Base-by-base conservation (phyloP, 2,113 vertebrate genomes). In the Etia nguti region DNA sequence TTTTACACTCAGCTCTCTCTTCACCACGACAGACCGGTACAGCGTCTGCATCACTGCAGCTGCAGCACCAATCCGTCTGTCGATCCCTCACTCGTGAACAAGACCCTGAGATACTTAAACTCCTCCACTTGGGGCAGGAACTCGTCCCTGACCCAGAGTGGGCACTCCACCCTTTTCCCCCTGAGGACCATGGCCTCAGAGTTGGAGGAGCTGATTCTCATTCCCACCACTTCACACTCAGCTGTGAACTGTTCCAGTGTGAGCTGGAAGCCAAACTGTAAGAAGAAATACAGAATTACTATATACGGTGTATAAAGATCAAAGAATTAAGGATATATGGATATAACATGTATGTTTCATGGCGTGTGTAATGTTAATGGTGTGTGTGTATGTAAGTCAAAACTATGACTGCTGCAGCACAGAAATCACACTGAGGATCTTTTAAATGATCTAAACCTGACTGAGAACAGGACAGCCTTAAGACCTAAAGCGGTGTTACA, bases 161-260 rank as follows among this genome's bases (percentile, higher is more conserved):
- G 57, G 29, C 57, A 34, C 29, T 60, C 57, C 57, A 60, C 29
- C 2, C 57, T 4, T 60, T 34, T 20, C 15, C 57, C 57, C 18
- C 9, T 60, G 57, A 60, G 29, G 29, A 16, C 18, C 57, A 10
- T 34, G 57, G 0, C 57, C 57, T 6, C 15, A 60, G 57, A 60
- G 31, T 0, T 60, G 57, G 57, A 60, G 16, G 29, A 31, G 26
- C 29, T 34, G 8, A 34, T 60, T 60, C 57, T 34, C 57, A 60
- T 34, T 60, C 2, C 0, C 57, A 60, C 8, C 9, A 3, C 16
- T 60, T 60, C 29, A 60, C 57, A 34, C 29, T 60, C 20, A 5
- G 29, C 9, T 60, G 57, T 3, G 0, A 60, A 60, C 29, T 0
- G 0, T 60, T 60, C 29, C 57, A 34, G 9, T 60, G 57, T 8